These are phyloP conservation scores for Coracias cyanogaster DNA, from an alignment of 2,797 vertebrate species.

Conservation along the genomic window DNA sequence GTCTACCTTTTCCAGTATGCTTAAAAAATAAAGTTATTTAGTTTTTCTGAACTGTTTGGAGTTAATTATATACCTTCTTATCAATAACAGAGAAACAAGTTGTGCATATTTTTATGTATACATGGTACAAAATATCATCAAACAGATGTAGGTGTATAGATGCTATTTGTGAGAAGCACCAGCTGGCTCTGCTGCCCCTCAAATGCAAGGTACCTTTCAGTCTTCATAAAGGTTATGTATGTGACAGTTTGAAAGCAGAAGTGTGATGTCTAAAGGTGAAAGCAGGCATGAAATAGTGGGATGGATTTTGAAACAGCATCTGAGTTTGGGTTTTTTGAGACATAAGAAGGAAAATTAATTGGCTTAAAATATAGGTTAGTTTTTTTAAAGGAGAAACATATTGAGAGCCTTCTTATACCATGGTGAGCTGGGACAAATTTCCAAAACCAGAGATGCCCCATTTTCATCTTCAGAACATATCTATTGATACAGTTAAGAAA, in stretches of 20 bases:
- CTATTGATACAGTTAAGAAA: not conserved
- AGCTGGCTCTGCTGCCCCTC: conserved; percentile 56
- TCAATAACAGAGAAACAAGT: not conserved
- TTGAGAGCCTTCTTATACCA: not conserved
- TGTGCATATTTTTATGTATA: not conserved
- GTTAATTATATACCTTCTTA: not conserved
- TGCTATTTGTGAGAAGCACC: conserved; percentile 44
- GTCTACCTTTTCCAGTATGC: not conserved
- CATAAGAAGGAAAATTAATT: not conserved
- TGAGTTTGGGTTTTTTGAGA: not conserved
- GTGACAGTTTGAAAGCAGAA: conserved; percentile 42
- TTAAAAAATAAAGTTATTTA: not conserved
- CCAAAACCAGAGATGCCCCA: not conserved
- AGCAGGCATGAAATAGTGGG: not conserved
- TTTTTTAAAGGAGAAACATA: not conserved
- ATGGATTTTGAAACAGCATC: conserved; percentile 5
- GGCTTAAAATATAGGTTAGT: not conserved
- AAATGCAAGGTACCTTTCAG: not conserved
- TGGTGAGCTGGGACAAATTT: not conserved
- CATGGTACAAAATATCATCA: not conserved
- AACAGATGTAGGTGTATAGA: conserved; percentile 60
- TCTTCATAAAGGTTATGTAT: conserved; percentile 13
- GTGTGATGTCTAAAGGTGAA: conserved; percentile 26
- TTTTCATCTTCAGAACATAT: not conserved
- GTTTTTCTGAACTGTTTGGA: not conserved